phyloP scores from a whole-genome alignment of 2,888 invertebrate species.

The Apotomis capreana region DNA sequence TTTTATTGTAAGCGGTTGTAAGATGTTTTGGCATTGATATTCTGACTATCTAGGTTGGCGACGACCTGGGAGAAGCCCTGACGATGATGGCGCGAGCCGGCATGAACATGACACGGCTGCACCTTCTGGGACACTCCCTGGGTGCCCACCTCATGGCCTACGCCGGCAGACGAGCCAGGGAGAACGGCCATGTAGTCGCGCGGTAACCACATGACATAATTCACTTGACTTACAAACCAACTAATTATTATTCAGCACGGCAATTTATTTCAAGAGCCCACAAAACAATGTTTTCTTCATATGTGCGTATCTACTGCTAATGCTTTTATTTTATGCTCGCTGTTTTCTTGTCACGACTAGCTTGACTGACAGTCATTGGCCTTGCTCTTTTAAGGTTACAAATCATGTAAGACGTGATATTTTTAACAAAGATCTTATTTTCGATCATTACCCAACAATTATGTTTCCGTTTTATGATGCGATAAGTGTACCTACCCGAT shows the following conservation, averaged over 20 bases:
- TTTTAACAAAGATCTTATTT: conserved; percentile 14
- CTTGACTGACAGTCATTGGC: conserved; percentile 16
- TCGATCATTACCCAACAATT: conserved; percentile 5
- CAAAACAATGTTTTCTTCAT: conserved; percentile 22
- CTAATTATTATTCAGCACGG: conserved; percentile 22
- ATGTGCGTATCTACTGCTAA: conserved; percentile 15
- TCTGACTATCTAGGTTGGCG: conserved; percentile 59
- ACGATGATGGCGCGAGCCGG: conserved; percentile 61
- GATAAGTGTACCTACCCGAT: not conserved
- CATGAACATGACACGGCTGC: conserved; percentile 62
- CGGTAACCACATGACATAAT: conserved; percentile 56
- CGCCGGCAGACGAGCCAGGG: conserved; percentile 64
- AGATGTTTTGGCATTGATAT: not conserved
- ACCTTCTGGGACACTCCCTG: conserved; percentile 74
- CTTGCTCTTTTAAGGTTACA: conserved; percentile 32
- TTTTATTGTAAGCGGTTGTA: not conserved
- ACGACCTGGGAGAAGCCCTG: conserved; percentile 60
- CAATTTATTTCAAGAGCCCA: conserved; percentile 15
- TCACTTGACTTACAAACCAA: not conserved
- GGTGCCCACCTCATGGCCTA: conserved; percentile 75
- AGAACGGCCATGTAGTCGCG: conserved; percentile 58
- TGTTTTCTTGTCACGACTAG: conserved; percentile 18
- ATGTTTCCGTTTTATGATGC: not conserved
- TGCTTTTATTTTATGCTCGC: conserved; percentile 22
- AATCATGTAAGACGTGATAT: conserved; percentile 1